phyloP scores from a whole-genome alignment of 2,113 vertebrate species.

The Proterorhinus semilunaris region DNA sequence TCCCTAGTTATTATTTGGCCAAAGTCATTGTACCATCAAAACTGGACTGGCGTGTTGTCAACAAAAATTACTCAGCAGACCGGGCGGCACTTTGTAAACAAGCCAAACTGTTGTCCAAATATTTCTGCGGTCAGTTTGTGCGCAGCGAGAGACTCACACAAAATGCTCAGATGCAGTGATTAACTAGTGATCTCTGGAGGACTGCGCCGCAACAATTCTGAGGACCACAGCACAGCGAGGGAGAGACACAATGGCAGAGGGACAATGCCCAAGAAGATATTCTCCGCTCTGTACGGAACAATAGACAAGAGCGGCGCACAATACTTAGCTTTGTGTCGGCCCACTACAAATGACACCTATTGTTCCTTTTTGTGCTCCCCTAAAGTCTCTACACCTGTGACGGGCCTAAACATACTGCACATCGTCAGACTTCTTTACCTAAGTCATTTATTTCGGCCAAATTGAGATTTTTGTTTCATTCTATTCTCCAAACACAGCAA shows the following conservation, averaged over 20 bases:
- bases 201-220: constrained; percentile 16
- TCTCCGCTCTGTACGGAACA: not conserved
- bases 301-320: not conserved
- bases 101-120: not conserved
- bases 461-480: too few relatives aligned
- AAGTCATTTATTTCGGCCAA: too few relatives aligned
- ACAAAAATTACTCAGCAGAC: not conserved
- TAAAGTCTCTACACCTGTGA: not conserved
- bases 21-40: not conserved
- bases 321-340: constrained; percentile 7
- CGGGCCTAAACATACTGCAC: not conserved
- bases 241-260: constrained; percentile 9
- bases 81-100: not conserved
- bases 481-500: too few relatives aligned
- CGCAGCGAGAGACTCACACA: constrained; percentile 40
- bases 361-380: not conserved
- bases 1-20: too few relatives aligned
- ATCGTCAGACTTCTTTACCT: not conserved
- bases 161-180: constrained; percentile 32
- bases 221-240: constrained; percentile 16
- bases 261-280: not conserved
- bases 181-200: constrained; percentile 31
- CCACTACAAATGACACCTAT: constrained; percentile 17
- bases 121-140: not conserved
- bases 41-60: not conserved